phyloP scores from a whole-genome alignment of 2,113 vertebrate genomes.

The Capra hircus region DNA sequence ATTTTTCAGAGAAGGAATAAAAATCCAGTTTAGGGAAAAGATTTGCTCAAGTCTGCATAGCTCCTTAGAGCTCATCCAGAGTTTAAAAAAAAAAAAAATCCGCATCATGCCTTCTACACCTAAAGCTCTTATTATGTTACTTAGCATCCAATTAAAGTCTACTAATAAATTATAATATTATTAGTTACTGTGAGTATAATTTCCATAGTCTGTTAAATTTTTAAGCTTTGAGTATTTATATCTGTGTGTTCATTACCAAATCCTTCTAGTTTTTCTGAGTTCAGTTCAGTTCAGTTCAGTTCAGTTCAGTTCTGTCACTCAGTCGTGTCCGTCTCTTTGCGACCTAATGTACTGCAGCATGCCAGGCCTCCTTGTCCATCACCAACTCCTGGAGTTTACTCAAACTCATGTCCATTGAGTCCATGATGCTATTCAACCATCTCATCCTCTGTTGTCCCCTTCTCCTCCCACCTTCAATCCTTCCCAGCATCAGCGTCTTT shows the following conservation, averaged over 20 bases:
- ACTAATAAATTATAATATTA: neutral
- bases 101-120: neutral
- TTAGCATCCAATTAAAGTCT: neutral
- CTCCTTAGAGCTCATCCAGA: neutral
- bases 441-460: neutral
- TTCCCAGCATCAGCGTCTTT: neutral
- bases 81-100: neutral
- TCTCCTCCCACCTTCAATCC: neutral
- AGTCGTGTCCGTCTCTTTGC: fast-evolving
- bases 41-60: neutral
- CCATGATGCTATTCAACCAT: neutral
- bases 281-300: neutral
- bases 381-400: neutral
- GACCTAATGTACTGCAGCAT: neutral
- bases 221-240: neutral
- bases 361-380: neutral
- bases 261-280: neutral
- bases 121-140: neutral
- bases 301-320: neutral
- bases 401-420: neutral
- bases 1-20: neutral
- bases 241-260: neutral
- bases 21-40: neutral
- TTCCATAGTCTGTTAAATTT: neutral
- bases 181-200: neutral